Conservation (phyloP, 2,797 vertebrate genomes). For the Neosalanx taihuensis region DNA sequence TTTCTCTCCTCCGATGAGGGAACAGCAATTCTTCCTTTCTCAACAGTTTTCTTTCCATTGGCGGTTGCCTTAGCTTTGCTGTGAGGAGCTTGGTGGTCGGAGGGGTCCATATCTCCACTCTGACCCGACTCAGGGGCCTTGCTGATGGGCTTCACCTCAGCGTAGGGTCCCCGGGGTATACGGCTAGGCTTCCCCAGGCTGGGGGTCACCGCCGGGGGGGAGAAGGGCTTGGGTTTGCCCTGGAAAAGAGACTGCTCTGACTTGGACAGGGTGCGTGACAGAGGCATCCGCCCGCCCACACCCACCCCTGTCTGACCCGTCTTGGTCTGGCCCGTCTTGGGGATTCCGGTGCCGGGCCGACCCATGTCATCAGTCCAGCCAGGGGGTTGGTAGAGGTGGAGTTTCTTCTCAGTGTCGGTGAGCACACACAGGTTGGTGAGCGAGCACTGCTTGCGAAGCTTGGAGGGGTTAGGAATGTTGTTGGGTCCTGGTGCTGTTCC, state of each 20-base stretch:
- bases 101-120: conserved; percentile 39
- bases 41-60: conserved; percentile 54
- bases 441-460: conserved; percentile 90
- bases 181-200: conserved; percentile 82
- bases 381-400: conserved; percentile 87
- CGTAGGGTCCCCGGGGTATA: conserved; percentile 89
- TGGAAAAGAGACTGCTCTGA: conserved; percentile 93
- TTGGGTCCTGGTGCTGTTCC: conserved; percentile 74
- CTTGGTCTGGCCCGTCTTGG: conserved; percentile 68
- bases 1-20: conserved; percentile 62
- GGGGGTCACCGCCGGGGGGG: conserved; percentile 68
- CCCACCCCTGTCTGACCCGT: conserved; percentile 56
- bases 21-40: conserved; percentile 47
- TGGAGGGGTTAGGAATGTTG: conserved; percentile 68
- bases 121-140: conserved; percentile 77
- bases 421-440: conserved; percentile 90
- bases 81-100: conserved; percentile 37
- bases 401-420: conserved; percentile 92
- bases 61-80: conserved; percentile 70
- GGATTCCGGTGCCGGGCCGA: conserved; percentile 63
- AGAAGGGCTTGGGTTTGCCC: conserved; percentile 77
- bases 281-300: conserved; percentile 61
- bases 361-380: conserved; percentile 86
- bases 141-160: conserved; percentile 93
- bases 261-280: conserved; percentile 86